These are phyloP conservation scores for Paelopatides confundens DNA, from an alignment of 53 echinoderm and acorn worm genomes.

Conservation along the genomic window DNA sequence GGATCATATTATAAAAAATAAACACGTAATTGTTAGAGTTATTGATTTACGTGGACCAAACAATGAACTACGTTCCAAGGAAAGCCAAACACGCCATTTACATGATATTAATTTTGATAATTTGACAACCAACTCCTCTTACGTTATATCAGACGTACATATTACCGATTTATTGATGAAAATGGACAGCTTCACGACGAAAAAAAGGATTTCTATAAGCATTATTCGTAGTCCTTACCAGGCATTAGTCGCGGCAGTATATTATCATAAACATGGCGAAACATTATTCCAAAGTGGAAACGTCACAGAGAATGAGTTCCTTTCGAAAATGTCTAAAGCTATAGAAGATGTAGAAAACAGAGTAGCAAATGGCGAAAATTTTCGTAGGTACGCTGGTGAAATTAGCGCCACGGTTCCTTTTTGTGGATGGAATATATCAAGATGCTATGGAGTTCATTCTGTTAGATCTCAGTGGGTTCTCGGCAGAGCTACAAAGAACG, in stretches of 20 bases:
- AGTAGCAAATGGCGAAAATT: not conserved
- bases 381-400: not conserved
- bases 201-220: not conserved
- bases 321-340: not conserved
- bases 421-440: constrained; percentile 1
- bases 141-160: not conserved
- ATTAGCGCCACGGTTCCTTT: constrained; percentile 8
- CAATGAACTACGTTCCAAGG: not conserved
- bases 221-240: not conserved
- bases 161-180: not conserved
- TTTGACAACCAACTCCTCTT: not conserved
- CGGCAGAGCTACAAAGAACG: not conserved
- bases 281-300: not conserved
- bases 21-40: not conserved
- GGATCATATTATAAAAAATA: not conserved
- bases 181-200: not conserved
- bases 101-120: not conserved
- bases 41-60: not conserved
- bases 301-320: not conserved
- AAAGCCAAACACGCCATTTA: not conserved
- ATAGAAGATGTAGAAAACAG: not conserved
- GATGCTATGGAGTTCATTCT: constrained; percentile 6
- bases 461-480: not conserved
- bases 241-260: not conserved
- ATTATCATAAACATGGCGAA: not conserved